Conservation (phyloP, 2,888 invertebrate genomes). For the Orthonychiurus folsomi region DNA sequence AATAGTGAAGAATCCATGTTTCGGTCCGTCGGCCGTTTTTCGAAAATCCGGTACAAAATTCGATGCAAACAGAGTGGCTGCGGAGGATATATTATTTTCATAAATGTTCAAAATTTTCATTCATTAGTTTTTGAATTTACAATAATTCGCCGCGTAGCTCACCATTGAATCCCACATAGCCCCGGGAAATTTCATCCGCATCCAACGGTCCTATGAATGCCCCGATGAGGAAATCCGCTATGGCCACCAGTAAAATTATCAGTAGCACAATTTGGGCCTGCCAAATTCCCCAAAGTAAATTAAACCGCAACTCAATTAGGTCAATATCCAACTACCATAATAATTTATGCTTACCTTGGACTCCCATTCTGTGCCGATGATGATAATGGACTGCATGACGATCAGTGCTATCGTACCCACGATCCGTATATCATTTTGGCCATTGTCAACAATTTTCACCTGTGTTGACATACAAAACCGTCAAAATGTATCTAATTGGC, state of each 20-base stretch:
- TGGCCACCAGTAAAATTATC: slow-evolving; percentile 71
- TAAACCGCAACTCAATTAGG: no score
- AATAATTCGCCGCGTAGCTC: no score
- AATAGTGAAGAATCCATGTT: slow-evolving; percentile 49
- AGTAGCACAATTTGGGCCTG: slow-evolving; percentile 79
- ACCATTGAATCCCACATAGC: slow-evolving; percentile 84
- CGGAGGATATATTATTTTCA: neutral
- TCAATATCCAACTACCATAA: no score
- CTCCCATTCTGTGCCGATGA: slow-evolving; percentile 96
- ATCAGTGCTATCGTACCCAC: slow-evolving; percentile 54
- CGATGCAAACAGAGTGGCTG: slow-evolving; percentile 36
- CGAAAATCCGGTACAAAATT: slow-evolving; percentile 41
- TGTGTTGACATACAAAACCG: slow-evolving; percentile 42
- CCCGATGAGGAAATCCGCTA: slow-evolving; percentile 80
- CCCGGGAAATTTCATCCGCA: slow-evolving; percentile 60
- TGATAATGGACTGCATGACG: slow-evolving; percentile 43
- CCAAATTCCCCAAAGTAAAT: slow-evolving; percentile 24
- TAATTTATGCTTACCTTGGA: slow-evolving; percentile 57
- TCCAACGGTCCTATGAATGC: slow-evolving; percentile 71
- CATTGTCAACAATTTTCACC: slow-evolving; percentile 67
- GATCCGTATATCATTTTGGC: slow-evolving; percentile 69
- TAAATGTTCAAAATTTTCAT: slow-evolving; percentile 4
- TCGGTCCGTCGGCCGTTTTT: slow-evolving; percentile 41
- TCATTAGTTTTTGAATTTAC: slow-evolving; percentile 8
- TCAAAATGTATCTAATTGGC: neutral